Evolutionary conservation across 64 coral and sea anemone genomes (phyloP), one percentile per base, ranked within the genome.

Genomic region (Actinia tenebrosa): DNA sequence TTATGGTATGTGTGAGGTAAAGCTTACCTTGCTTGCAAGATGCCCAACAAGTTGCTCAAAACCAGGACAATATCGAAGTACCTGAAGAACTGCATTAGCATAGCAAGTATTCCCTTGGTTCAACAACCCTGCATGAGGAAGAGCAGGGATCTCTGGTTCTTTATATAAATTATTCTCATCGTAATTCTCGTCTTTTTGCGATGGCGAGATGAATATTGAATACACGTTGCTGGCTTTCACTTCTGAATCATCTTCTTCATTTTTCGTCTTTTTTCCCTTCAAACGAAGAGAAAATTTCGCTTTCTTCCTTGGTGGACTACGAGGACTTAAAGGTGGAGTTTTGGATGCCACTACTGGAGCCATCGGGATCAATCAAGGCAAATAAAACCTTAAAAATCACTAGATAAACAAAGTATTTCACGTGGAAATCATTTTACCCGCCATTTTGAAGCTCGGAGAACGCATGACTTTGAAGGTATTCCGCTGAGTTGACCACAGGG

Each of bases 21-120:
- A 23, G 19, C 26, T 20, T 81, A 81, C 79, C 79, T 81, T 45
- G 22, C 0, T 81, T 42, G 46, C 83, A 63, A 85, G 83, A 25
- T 64, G 2, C n/a, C 37, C 54, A 60, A 99, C 82, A 89, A 92
- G 88, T 56, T 89, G 81, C 16, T 80, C 53, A 86, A 99, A 92
- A 3, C 91, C 97, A 3, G 97, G 93, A 47, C 97, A 99, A 89
- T 87, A 58, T 7, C 97, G 88, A 45, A 99, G 84, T 53, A 99
- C 97, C 86, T 99, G 97, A 59, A 99, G 60, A 11, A 99, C 91
- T 23, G 97, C 97, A 90, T 99, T 99, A 30, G 93, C 91, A 82
- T 95, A 99, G 87, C 97, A 99, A 55, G 89, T 93, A 88, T 99
- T 99, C 30, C 97, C 93, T 19, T 85, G 85, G 78, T 99, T 99